These are phyloP conservation scores for Pomacea maculata DNA, from an alignment of 1,140 invertebrate genomes.

Conservation along the genomic window DNA sequence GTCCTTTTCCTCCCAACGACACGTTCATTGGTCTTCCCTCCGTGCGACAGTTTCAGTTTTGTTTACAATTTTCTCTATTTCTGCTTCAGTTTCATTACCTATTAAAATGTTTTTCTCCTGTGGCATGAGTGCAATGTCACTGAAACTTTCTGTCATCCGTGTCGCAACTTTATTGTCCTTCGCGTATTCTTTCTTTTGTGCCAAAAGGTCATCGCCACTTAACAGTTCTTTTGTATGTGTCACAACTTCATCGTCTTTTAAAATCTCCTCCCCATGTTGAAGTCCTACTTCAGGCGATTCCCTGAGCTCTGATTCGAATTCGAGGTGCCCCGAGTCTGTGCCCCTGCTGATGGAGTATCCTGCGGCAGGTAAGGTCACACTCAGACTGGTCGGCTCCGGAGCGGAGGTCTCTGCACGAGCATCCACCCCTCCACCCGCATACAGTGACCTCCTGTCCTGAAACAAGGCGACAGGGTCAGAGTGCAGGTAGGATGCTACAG, in stretches of 20 bases:
- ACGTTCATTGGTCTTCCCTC: too few relatives aligned
- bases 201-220: neutral
- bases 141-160: too few relatives aligned
- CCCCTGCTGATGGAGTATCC: neutral
- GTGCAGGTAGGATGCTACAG: neutral
- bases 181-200: too few relatives aligned
- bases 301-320: neutral
- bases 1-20: too few relatives aligned
- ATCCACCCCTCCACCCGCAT: neutral
- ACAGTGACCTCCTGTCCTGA: neutral
- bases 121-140: too few relatives aligned
- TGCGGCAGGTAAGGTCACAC: conserved; percentile 7
- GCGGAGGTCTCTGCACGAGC: neutral
- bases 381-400: conserved; percentile 3
- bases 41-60: too few relatives aligned
- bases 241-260: neutral
- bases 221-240: too few relatives aligned
- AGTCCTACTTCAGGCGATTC: too few relatives aligned
- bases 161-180: too few relatives aligned
- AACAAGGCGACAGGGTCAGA: neutral
- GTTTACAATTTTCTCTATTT: too few relatives aligned
- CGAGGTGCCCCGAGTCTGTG: neutral
- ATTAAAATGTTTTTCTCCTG: too few relatives aligned
- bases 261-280: neutral
- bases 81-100: too few relatives aligned